Evolutionary conservation across 2,888 invertebrate genomes (phyloP), one percentile per base, ranked within the genome.

Genomic region (Ochropacha duplaris): DNA sequence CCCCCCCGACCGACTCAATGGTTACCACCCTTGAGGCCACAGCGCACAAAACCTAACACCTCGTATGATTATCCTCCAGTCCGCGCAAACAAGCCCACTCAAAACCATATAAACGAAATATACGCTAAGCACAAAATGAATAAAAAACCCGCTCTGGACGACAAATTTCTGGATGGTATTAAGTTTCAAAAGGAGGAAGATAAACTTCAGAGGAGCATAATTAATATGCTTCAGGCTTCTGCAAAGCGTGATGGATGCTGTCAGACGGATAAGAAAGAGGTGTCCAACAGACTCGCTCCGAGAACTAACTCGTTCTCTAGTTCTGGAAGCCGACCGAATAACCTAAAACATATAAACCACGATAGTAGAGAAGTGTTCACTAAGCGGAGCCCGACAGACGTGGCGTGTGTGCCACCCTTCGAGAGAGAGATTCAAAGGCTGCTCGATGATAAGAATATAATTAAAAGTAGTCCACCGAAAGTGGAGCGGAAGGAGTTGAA

Each of bases 351-450:
- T 74, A 83, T 94, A 65, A 93, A 93, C 64, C 93, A 93, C 51
- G 92, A 91, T 54, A 78, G 78, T n/a, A 83, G 89, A 57, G 94
- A 94, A 64, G 84, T 84, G 44, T 92, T 88, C 67, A 83, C 86
- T 0, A 92, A 93, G 65, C 81, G 93, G 26, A 93, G 92, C 73
- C 93, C 93, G 0, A 84, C 89, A 1, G 93, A 93, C 67, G 90
- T 93, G 51, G 93, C 91, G 22, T 92, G 92, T 69, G 91, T 93
- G 60, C 95, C 94, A 56, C 96, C 96, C 22, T 96, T 96, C 80
- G 96, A 96, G 88, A 94, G 96, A 76, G 96, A 96, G 84, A 95
- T 97, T 70, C 96, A 96, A 84, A 95, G 96, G 83, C 93, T 96
- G 71, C 92, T 96, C 65, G 96, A 96, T 73, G 96, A 96, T 77